Evolutionary conservation across 1,140 invertebrate species (phyloP).

Genomic region (Caerostris extrusa): DNA sequence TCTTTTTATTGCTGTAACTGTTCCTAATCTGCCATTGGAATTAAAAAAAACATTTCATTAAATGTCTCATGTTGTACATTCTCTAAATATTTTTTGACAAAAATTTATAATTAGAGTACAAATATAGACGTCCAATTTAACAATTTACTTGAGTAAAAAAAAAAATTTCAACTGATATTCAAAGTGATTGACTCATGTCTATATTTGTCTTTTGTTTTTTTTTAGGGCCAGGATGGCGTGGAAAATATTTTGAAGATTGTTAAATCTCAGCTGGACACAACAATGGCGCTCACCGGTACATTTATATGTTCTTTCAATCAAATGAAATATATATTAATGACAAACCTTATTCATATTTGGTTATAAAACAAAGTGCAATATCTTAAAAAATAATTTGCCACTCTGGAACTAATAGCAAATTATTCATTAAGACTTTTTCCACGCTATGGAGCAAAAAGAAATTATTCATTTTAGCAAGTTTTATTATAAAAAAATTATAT

Average conservation of each 20-base stretch:
- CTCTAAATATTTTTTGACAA: neutral
- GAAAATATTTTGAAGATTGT: slow-evolving; percentile 88
- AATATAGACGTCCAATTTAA: neutral
- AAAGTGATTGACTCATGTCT: neutral
- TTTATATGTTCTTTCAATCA: neutral
- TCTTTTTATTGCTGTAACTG: too few relatives aligned
- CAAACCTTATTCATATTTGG: neutral
- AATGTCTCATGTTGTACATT: neutral
- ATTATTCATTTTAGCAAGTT: too few relatives aligned
- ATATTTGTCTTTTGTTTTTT: neutral
- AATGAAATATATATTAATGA: neutral
- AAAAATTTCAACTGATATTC: neutral
- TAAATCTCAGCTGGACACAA: slow-evolving; percentile 88
- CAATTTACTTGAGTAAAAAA: neutral
- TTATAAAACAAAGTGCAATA: neutral
- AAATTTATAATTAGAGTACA: neutral
- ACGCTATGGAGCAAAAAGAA: too few relatives aligned
- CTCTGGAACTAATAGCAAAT: too few relatives aligned
- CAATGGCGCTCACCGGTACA: slow-evolving; percentile 89
- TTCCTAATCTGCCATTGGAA: too few relatives aligned
- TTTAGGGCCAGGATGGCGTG: slow-evolving; percentile 89
- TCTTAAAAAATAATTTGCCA: too few relatives aligned
- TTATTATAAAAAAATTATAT: too few relatives aligned
- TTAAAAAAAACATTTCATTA: neutral
- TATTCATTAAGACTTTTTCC: too few relatives aligned